Evolutionary conservation across 2,113 vertebrate genomes (phyloP), one percentile per base, ranked within the genome.

Genomic region (Butorides virescens): DNA sequence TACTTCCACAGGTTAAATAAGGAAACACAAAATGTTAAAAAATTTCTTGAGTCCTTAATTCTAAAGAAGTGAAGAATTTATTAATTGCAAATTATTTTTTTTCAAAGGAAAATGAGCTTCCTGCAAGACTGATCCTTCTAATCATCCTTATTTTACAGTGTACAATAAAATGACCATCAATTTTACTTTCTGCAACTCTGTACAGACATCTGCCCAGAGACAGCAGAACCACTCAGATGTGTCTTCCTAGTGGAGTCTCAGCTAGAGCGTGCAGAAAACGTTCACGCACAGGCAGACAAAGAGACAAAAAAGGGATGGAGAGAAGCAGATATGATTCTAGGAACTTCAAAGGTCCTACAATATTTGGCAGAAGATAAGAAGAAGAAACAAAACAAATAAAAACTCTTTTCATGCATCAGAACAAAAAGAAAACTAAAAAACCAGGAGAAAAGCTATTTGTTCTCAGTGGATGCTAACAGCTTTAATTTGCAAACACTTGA

Each of bases 61-160:
- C 84, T 93, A 91, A 86, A 79, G 56, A 62, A 86, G 72, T 88
- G 67, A 91, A 86, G 87, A 72, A 86, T 96, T 96, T 95, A 90
- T 93, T 95, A 93, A 81, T 82, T 66, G 74, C 66, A 92, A 85
- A 62, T 74, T 76, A 66, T 6, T 75, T 42, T 44, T 42, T 93
- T 68, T 76, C 91, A 93, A 78, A 50, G 61, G 74, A 90, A 88
- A 86, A 77, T n/a, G 42, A 95, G 47, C 74, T 90, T 88, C 70
- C 78, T 71, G 55, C 61, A 30, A 93, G 88, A 82, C 21, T 67
- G 66, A 49, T 75, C 74, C 47, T 88, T 71, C 70, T n/a, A 71
- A 66, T n/a, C n/a, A 36, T 52, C 73, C 82, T 88, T 70, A 9
- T 70, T 80, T 91, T 8, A 78, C 56, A 88, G 66, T 2, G 32